Conservation (phyloP, 2,888 invertebrate species). For the Sphaerolaimus hirsutus region DNA sequence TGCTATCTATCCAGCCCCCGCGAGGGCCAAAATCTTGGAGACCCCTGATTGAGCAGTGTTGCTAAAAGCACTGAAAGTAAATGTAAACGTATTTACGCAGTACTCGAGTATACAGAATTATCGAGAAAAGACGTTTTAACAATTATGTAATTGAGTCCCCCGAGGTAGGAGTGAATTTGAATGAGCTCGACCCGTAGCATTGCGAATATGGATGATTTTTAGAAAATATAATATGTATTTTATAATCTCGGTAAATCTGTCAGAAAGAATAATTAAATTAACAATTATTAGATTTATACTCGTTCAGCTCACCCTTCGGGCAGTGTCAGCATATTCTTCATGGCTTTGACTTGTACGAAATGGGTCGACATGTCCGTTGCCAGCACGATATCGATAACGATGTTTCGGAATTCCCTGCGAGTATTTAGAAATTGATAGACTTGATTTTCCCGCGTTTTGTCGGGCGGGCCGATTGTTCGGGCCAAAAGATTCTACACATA, state of each 20-base stretch:
- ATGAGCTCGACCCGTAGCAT: not conserved
- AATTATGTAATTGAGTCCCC: not conserved
- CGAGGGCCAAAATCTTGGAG: too few species aligned
- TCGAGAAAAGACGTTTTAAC: not conserved
- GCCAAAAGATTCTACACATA: too few species aligned
- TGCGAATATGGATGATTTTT: too few species aligned
- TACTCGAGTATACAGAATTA: too few species aligned
- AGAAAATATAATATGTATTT: not conserved
- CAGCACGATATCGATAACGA: conserved; percentile 85
- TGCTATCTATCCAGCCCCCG: too few species aligned
- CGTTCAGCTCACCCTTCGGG: conserved; percentile 37
- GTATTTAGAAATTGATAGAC: not conserved
- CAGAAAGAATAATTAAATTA: not conserved
- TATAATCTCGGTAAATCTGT: not conserved
- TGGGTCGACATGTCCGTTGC: conserved; percentile 94
- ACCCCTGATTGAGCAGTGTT: too few species aligned
- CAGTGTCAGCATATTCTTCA: conserved; percentile 57
- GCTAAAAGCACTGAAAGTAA: too few species aligned
- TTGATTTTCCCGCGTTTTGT: too few species aligned
- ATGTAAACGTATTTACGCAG: too few species aligned
- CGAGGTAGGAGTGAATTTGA: not conserved
- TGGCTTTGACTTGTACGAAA: conserved; percentile 83
- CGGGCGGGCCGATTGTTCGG: too few species aligned
- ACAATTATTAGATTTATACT: not conserved
- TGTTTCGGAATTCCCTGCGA: conserved; percentile 54